phyloP scores from a whole-genome alignment of 2,888 invertebrate genomes.

The Helicoverpa assulta region DNA sequence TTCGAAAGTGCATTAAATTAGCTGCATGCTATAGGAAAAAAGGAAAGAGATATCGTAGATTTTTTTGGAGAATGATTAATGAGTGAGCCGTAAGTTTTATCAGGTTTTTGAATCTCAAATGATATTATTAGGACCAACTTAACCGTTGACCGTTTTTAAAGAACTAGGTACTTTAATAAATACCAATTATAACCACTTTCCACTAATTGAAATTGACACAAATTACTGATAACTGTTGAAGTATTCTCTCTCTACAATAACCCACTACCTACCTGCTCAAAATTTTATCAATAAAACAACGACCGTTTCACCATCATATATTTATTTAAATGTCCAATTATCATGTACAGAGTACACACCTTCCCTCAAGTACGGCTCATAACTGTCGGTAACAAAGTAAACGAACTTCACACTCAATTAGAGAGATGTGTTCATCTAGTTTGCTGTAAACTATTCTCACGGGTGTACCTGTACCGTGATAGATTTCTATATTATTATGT shows the following conservation, averaged over 20 bases:
- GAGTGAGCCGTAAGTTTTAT: no score
- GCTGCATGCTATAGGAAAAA: no score
- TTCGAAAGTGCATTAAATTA: no score
- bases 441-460: slow-evolving; percentile 71
- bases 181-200: no score
- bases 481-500: slow-evolving; percentile 13
- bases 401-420: slow-evolving; percentile 77
- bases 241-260: background rate
- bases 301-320: background rate
- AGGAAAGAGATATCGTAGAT: no score
- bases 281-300: slow-evolving; percentile 5
- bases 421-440: slow-evolving; percentile 72
- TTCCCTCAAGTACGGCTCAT: slow-evolving; percentile 19
- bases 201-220: no score
- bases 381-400: slow-evolving; percentile 57
- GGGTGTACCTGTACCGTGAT: slow-evolving; percentile 43
- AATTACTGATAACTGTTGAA: no score
- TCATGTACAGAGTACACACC: slow-evolving; percentile 20
- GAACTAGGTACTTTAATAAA: no score
- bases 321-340: slow-evolving; percentile 27
- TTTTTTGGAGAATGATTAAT: no score
- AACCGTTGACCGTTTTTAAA: no score
- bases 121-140: no score
- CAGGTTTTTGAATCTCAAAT: no score
- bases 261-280: background rate